A percentile compares a stretch with the other conserved stretches of the same genome.
phyloP scores from a whole-genome alignment of 2,888 invertebrate genomes.

The Scaptodrosophila latifasciaeformis region DNA sequence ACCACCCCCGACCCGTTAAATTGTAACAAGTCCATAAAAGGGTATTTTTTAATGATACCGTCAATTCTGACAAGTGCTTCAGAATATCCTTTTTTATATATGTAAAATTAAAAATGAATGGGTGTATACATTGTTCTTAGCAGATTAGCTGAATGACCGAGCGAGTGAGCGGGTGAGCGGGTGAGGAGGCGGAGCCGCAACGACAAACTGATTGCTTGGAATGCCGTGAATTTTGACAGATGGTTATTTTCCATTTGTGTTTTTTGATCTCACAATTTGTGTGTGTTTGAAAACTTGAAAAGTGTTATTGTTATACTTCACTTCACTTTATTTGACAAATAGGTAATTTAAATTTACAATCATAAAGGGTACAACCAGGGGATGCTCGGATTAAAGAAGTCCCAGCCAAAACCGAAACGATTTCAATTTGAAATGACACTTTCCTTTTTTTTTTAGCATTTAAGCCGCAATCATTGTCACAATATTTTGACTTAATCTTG shows the following conservation, averaged over 20 bases:
- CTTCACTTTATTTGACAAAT: constrained; percentile 50
- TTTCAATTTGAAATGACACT: constrained; percentile 47
- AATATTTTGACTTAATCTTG: constrained; percentile 61
- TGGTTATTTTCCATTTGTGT: constrained; percentile 70
- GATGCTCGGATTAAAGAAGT: constrained; percentile 34
- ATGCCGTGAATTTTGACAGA: constrained; percentile 73
- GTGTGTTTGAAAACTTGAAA: constrained; percentile 49
- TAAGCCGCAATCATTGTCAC: constrained; percentile 61
- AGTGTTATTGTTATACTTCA: constrained; percentile 63
- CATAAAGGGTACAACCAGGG: constrained; percentile 28
- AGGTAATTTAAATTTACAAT: constrained; percentile 64
- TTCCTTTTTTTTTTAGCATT: too few relatives aligned
- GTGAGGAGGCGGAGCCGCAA: too few relatives aligned
- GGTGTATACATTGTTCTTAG: constrained; percentile 34
- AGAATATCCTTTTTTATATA: constrained; percentile 24
- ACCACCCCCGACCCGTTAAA: too few relatives aligned
- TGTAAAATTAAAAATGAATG: constrained; percentile 41
- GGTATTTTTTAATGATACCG: constrained; percentile 56
- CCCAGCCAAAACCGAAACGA: constrained; percentile 30
- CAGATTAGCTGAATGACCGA: constrained; percentile 39
- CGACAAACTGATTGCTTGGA: constrained; percentile 43
- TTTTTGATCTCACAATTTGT: constrained; percentile 71
- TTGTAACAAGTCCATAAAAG: constrained; percentile 29
- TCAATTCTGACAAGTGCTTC: constrained; percentile 61
- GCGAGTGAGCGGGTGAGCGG: too few relatives aligned